Base-by-base conservation (phyloP, 2,113 vertebrate genomes). In the Pavo muticus region DNA sequence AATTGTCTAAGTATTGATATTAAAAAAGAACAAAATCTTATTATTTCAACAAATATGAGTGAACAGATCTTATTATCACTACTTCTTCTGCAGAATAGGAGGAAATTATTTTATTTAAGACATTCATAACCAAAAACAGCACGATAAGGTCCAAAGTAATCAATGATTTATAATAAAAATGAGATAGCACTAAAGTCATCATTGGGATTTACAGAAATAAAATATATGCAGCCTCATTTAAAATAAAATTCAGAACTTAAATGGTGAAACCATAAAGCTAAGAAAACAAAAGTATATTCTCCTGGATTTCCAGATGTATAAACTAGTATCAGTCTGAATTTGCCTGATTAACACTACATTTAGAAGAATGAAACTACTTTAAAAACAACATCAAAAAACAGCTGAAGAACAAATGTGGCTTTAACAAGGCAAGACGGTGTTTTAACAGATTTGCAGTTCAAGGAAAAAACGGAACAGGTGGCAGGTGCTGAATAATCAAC, bases 401-500 rank as follows among this genome's bases (percentile, higher is more conserved):
- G 67, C 12, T 72, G 70, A 89, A 84, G 39, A 82, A 65, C 16
- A 91, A 94, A 70, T 9, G 5, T 6, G n/a, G 44, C 23, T 91
- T 89, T 92, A 88, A 87, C 40, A 75, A 79, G 30, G 67, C 57
- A 87, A 60, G 40, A 45, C 2, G 80, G 44, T 40, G 7, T 59
- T 63, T 89, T 90, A 92, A 73, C 54, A 87, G 77, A 48, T 84
- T 89, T 79, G 37, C 48, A 85, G 29, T 18, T 73, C 67, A 73
- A 48, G 37, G 8, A 14, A 60, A 65, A 92, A 47, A 47, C 1
- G 21, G 84, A 95, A 89, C 95, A 94, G 93, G 96, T 94, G 96
- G 81, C 92, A 59, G 84, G 84, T 92, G 92, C 92, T 96, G 91
- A 93, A 93, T 93, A 96, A 97, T 95, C 94, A 92, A 59, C 68